Conservation (phyloP, 92 coral and sea anemone species). For the Diadumene lineata region DNA sequence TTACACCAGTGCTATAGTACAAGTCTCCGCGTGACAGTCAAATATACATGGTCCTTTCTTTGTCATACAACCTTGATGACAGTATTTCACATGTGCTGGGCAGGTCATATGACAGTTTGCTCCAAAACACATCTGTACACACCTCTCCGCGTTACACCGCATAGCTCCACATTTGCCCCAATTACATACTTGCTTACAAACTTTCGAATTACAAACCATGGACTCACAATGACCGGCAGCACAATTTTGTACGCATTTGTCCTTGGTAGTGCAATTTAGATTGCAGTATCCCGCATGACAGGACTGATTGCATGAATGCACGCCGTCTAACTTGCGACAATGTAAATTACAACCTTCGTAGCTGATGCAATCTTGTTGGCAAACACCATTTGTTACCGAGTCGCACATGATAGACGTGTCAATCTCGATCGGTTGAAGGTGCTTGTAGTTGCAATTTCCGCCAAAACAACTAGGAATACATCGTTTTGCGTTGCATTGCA, state of each 20-base stretch:
- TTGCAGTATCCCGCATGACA: slow-evolving; percentile 71
- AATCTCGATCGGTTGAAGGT: slow-evolving; percentile 49
- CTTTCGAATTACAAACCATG: slow-evolving; percentile 68
- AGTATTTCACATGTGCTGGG: slow-evolving; percentile 58
- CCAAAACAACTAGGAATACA: slow-evolving; percentile 83
- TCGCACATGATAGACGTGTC: slow-evolving; percentile 44
- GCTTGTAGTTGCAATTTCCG: slow-evolving; percentile 58
- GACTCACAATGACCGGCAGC: slow-evolving; percentile 61
- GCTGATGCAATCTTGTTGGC: slow-evolving; percentile 57
- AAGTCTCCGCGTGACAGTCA: slow-evolving; percentile 68
- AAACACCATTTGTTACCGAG: slow-evolving; percentile 43
- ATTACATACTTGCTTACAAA: slow-evolving; percentile 69
- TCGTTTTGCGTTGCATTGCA: slow-evolving; percentile 65
- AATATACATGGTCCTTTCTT: slow-evolving; percentile 64
- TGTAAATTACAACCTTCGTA: slow-evolving; percentile 63
- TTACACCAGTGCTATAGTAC: slow-evolving; percentile 47
- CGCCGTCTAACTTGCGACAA: slow-evolving; percentile 12
- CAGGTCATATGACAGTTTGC: slow-evolving; percentile 74
- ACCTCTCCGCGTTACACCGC: slow-evolving; percentile 69
- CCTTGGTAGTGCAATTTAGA: slow-evolving; percentile 65
- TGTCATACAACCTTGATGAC: slow-evolving; percentile 75
- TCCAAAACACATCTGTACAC: slow-evolving; percentile 71
- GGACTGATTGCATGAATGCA: slow-evolving; percentile 74
- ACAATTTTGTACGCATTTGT: slow-evolving; percentile 66
- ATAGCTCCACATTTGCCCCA: slow-evolving; percentile 70